phyloP scores from a whole-genome alignment of 2,888 invertebrate species.

The Chrysodeixis includens region DNA sequence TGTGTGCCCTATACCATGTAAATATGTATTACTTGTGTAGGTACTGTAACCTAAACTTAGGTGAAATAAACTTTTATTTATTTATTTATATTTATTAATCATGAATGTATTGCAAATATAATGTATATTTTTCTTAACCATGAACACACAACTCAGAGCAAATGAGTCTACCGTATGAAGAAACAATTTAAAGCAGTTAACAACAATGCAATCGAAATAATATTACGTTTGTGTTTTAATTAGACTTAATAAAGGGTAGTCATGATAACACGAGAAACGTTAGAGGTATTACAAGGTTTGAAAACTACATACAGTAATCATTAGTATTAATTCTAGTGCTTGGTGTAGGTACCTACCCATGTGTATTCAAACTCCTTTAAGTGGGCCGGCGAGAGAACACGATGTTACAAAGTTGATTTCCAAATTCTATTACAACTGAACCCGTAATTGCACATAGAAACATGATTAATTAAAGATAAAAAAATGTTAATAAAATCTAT shows the following conservation, averaged over 20 bases:
- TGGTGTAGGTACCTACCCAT: neutral
- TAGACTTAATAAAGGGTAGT: neutral
- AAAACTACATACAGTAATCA: neutral
- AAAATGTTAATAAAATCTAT: neutral
- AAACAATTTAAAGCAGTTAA: neutral
- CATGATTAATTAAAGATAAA: neutral
- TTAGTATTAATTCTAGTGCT: neutral
- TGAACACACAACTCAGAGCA: neutral
- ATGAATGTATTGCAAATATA: slow-evolving; percentile 24
- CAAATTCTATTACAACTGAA: neutral
- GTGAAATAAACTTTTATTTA: too few species aligned
- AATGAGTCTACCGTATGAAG: neutral
- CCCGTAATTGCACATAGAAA: neutral
- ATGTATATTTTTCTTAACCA: slow-evolving; percentile 3
- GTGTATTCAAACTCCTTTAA: neutral
- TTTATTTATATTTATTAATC: slow-evolving; percentile 67
- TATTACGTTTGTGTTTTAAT: neutral
- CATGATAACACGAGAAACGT: neutral
- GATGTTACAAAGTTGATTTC: neutral
- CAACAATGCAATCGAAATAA: neutral
- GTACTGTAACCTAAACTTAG: too few species aligned
- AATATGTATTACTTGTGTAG: too few species aligned
- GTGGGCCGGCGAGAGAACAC: neutral
- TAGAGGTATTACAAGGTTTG: neutral
- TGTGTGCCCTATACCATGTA: too few species aligned